Conservation (phyloP, 2,113 vertebrate genomes). For the Dasyurus viverrinus region DNA sequence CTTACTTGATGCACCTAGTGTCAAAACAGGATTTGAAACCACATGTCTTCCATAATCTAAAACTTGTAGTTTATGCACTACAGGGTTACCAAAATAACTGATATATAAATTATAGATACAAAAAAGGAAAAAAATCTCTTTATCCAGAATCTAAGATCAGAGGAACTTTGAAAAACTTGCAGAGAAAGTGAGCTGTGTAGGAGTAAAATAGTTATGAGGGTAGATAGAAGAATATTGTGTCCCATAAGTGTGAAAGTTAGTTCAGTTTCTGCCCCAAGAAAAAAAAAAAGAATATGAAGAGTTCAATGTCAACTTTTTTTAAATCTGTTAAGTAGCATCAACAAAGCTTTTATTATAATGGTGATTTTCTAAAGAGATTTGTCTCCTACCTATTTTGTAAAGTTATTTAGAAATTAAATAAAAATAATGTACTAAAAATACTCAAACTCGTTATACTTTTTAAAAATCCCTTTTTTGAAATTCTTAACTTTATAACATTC, state of each 20-base stretch:
- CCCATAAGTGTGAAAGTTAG: neutral
- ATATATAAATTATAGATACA: neutral
- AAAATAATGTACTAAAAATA: neutral
- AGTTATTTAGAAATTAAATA: neutral
- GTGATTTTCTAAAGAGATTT: neutral
- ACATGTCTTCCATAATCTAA: neutral
- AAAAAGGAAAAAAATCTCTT: neutral
- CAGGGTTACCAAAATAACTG: neutral
- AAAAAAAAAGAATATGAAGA: neutral
- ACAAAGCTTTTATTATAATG: neutral
- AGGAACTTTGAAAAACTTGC: neutral
- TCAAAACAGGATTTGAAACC: neutral
- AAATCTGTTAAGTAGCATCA: neutral
- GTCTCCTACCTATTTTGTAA: neutral
- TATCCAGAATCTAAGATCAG: neutral
- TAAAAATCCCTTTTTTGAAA: neutral
- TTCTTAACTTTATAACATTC: conserved; percentile 14
- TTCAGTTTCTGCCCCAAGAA: neutral
- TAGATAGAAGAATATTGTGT: neutral
- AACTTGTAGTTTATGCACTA: neutral
- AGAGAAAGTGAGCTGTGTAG: neutral
- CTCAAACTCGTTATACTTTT: neutral
- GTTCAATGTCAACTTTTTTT: neutral
- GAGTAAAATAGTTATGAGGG: neutral
- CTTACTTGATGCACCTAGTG: neutral